Evolutionary conservation across 2,113 vertebrate genomes (phyloP).

Genomic region (Syngnathus typhle): DNA sequence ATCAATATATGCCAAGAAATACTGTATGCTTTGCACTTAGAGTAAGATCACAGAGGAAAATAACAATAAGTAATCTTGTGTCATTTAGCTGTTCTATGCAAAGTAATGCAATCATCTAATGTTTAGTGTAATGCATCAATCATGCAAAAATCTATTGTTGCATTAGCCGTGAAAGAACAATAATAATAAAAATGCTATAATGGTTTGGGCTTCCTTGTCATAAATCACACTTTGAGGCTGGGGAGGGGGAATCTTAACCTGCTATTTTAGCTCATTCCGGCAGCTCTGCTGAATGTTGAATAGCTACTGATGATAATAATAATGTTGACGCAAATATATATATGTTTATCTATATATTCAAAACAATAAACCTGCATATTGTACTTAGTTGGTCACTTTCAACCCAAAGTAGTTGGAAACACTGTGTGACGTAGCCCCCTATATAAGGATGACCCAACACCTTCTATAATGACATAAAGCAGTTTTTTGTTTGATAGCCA

Average conservation of each 20-base stretch:
- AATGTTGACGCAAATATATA: not conserved
- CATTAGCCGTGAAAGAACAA: constrained; percentile 81
- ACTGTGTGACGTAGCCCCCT: constrained; percentile 44
- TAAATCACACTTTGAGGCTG: constrained; percentile 69
- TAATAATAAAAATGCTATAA: constrained; percentile 82
- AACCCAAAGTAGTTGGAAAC: constrained; percentile 62
- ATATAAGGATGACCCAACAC: constrained; percentile 59
- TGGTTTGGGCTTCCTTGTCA: constrained; percentile 77
- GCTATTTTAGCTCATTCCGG: constrained; percentile 73
- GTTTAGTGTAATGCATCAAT: constrained; percentile 78
- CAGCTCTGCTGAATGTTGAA: constrained; percentile 71
- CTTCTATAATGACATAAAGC: constrained; percentile 62
- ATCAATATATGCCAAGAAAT: constrained; percentile 62
- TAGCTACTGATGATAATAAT: constrained; percentile 62
- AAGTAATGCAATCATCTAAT: constrained; percentile 80
- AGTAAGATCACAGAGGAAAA: constrained; percentile 65
- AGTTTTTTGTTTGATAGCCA: constrained; percentile 68
- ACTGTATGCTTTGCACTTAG: constrained; percentile 58
- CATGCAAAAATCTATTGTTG: constrained; percentile 81
- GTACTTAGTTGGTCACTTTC: constrained; percentile 55
- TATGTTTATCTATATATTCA: too few relatives aligned
- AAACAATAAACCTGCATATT: not conserved
- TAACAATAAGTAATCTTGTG: constrained; percentile 76
- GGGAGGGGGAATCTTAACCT: constrained; percentile 67
- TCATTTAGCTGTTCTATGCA: constrained; percentile 77